Evolutionary conservation across 2,797 vertebrate genomes (phyloP), one percentile per base, ranked within the genome.

Genomic region (Coreius guichenoti): DNA sequence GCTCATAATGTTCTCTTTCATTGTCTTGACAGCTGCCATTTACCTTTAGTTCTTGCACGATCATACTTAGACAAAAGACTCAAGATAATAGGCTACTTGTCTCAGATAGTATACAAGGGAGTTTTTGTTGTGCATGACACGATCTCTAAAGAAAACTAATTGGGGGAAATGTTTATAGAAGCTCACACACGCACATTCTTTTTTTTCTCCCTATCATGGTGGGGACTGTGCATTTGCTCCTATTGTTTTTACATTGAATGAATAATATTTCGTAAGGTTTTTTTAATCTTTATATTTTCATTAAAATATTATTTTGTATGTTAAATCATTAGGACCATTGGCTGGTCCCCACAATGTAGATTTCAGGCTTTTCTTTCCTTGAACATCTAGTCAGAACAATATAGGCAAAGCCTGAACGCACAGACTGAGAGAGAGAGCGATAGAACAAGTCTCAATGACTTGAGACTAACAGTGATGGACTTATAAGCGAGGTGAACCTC

Each of bases 21-120:
- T 70, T 56, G 75, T 68, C 49, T 58, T 58, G 82, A 84, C 8
- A 17, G 74, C 47, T 77, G 72, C 26, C 31, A 63, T 72, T 51
- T 39, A 79, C 51, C 76, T 58, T 65, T 11, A 45, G 7, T 31
- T 67, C 12, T 33, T 14, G 26, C 75, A 39, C 31, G 2, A 63
- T 73, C 14, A 11, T 58, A 45, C 16, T 43, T 49, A 19, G n/a
- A 58, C 33, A 73, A 73, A 29, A 54, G 65, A 31, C 19, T 36
- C 61, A 23, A 56, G 49, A 54, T 31, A 73, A 39, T 19, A 72
- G 31, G 11, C 51, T 45, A 31, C 51, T 65, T 63, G 61, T 49
- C 1, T 69, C 65, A 36, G 70, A 74, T 23, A 45, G 47, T 19
- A 23, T 8, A 11, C n/a, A 36, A 72, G 23, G 5, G 8, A 49